Conservation (phyloP, 1,140 invertebrate genomes). For the Venturia canescens region DNA sequence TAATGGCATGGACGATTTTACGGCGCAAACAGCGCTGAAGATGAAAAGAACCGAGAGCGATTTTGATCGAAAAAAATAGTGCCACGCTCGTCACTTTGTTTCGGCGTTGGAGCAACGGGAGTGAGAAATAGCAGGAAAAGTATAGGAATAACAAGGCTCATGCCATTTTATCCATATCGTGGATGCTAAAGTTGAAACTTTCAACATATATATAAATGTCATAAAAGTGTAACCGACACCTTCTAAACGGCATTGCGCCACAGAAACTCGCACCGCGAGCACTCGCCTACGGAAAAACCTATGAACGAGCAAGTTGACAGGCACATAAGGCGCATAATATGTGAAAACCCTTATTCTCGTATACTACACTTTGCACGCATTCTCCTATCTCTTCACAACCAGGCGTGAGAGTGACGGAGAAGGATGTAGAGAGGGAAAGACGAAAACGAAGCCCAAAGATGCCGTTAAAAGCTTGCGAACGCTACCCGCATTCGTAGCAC, state of each 20-base stretch:
- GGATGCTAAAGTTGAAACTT: neutral
- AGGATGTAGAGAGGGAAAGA: neutral
- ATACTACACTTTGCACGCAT: slow-evolving; percentile 27
- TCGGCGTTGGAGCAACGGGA: neutral
- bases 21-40: too few species aligned
- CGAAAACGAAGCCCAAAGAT: slow-evolving; percentile 58
- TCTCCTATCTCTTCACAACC: slow-evolving; percentile 27
- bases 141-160: neutral
- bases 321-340: neutral
- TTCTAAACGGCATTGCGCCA: neutral
- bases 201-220: slow-evolving; percentile 47
- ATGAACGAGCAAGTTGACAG: neutral
- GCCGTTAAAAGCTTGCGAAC: slow-evolving; percentile 60
- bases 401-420: too few species aligned
- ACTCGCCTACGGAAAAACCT: neutral
- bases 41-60: too few species aligned
- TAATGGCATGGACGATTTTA: too few species aligned
- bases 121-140: too few species aligned
- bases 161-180: neutral
- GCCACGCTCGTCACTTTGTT: neutral
- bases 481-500: neutral
- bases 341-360: slow-evolving; percentile 18
- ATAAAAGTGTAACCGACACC: slow-evolving; percentile 57
- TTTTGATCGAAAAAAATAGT: too few species aligned
- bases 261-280: neutral